A percentile compares a stretch with the other conserved stretches of the same genome.
Evolutionary conservation across 64 coral and sea anemone species (phyloP).

Genomic region (Pocillopora verrucosa): DNA sequence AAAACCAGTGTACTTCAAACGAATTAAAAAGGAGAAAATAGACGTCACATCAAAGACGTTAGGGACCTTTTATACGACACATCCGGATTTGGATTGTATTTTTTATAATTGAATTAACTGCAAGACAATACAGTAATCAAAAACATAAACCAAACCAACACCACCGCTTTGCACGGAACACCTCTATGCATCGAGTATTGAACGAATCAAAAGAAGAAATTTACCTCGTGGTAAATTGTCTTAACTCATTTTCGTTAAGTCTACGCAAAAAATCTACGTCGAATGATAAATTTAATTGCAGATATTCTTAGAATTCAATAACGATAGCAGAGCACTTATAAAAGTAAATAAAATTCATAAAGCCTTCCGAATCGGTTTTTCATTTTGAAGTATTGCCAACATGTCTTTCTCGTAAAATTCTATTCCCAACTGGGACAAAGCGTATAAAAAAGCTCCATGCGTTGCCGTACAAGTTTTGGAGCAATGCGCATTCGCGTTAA

Average conservation of each 20-base stretch:
- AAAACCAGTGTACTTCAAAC: not conserved
- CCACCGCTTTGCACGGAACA: not conserved
- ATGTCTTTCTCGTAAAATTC: not conserved
- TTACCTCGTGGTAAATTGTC: too few relatives aligned
- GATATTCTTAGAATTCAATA: not conserved
- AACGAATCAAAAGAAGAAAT: too few relatives aligned
- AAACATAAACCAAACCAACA: not conserved
- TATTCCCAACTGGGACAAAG: too few relatives aligned
- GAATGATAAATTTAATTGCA: not conserved
- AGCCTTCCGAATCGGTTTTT: not conserved
- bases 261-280: not conserved
- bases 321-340: not conserved
- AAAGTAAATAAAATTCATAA: not conserved
- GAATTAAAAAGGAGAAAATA: not conserved
- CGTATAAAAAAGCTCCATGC: too few relatives aligned
- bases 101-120: not conserved
- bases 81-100: slow-evolving; percentile 5
- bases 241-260: too few relatives aligned
- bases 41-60: not conserved
- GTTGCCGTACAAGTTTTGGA: too few relatives aligned
- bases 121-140: not conserved
- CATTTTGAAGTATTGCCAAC: not conserved
- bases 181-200: not conserved
- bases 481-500: too few relatives aligned
- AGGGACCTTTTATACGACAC: not conserved